A percentile compares a stretch with the other conserved stretches of the same genome.
Evolutionary conservation across 2,888 invertebrate species (phyloP).

Genomic region (Dicycla oo): DNA sequence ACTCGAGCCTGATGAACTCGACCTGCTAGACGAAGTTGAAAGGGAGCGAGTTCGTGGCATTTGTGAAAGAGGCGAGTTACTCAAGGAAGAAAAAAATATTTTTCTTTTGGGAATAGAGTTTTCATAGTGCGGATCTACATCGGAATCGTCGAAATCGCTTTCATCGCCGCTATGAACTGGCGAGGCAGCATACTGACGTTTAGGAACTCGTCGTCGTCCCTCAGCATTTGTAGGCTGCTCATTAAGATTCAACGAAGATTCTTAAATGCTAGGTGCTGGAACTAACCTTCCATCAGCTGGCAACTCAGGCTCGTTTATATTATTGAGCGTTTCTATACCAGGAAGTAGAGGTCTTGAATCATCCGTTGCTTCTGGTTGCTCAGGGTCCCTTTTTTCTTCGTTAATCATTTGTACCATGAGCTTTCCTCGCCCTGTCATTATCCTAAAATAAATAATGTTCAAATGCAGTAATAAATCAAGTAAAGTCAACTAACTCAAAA

Average conservation of each 20-base stretch:
- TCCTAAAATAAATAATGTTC: background rate
- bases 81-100: background rate
- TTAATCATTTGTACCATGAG: constrained; percentile 2
- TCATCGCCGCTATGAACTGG: background rate
- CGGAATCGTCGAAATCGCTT: background rate
- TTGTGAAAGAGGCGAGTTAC: background rate
- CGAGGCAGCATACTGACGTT: constrained; percentile 5
- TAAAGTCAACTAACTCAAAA: background rate
- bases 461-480: background rate
- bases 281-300: no score
- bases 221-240: constrained; percentile 5
- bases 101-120: background rate
- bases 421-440: constrained; percentile 9
- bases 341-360: background rate
- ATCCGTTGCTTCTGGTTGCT: background rate
- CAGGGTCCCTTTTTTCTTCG: background rate
- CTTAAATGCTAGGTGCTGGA: constrained; percentile 2
- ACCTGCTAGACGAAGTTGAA: constrained; percentile 3
- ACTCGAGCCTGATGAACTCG: constrained; percentile 4
- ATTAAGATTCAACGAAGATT: constrained; percentile 2
- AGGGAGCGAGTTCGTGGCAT: constrained; percentile 8
- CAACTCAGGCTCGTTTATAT: background rate
- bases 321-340: constrained; percentile 3
- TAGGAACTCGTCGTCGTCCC: background rate
- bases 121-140: background rate